Conservation (phyloP, 2,797 vertebrate genomes). For the Manis pentadactyla region DNA sequence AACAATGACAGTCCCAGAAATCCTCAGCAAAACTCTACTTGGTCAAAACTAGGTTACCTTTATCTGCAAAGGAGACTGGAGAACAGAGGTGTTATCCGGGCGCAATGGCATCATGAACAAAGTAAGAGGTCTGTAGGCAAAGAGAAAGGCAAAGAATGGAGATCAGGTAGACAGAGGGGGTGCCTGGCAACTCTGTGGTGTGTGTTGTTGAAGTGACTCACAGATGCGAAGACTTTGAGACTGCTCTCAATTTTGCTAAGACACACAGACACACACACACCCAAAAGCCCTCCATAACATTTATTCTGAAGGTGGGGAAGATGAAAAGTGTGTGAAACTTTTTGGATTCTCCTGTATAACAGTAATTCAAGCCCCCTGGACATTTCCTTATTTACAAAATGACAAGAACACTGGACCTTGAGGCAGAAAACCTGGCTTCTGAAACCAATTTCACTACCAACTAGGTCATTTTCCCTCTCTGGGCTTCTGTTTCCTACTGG, state of each 20-base stretch:
- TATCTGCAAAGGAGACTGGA: not conserved
- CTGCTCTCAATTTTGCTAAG: not conserved
- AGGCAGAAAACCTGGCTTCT: not conserved
- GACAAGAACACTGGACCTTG: not conserved
- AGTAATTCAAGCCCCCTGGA: not conserved
- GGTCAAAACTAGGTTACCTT: not conserved
- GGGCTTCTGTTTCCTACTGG: not conserved
- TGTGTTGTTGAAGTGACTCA: not conserved
- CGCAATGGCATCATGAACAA: not conserved
- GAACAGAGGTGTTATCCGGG: not conserved
- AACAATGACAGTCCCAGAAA: not conserved
- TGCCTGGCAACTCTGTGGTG: not conserved
- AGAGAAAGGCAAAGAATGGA: not conserved
- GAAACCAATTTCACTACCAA: not conserved
- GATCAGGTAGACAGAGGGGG: no score
- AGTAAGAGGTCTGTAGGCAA: not conserved
- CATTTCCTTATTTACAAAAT: constrained; percentile 38
- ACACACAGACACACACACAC: no score
- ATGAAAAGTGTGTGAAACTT: not conserved
- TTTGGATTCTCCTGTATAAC: not conserved
- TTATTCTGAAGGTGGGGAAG: not conserved
- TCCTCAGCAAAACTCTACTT: constrained; percentile 6
- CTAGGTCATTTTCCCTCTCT: not conserved
- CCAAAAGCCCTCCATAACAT: not conserved
- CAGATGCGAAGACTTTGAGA: not conserved